Conservation (phyloP, 2,888 invertebrate genomes). For the Oligia strigilis region DNA sequence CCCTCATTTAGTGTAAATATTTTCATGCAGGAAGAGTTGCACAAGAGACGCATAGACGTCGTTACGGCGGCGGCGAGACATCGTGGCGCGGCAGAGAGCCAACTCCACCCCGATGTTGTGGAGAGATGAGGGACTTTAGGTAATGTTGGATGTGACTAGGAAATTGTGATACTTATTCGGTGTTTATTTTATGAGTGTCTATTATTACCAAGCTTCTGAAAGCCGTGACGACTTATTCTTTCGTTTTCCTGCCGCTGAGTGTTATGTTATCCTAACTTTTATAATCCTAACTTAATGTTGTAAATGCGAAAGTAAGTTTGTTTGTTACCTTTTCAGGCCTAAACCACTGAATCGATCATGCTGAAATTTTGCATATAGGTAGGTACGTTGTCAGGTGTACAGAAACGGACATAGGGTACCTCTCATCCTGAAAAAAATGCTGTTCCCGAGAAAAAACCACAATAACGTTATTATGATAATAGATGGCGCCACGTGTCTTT, state of each 20-base stretch:
- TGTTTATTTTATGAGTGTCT: not conserved
- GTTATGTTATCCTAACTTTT: not conserved
- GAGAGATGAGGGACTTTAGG: not conserved
- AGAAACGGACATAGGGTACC: too few relatives aligned
- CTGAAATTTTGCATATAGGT: too few relatives aligned
- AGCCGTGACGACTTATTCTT: not conserved
- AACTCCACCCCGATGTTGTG: slow-evolving; percentile 49
- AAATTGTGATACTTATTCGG: not conserved
- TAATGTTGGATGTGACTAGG: not conserved
- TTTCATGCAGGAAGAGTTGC: slow-evolving; percentile 58
- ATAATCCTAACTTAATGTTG: too few relatives aligned
- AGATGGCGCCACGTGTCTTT: too few relatives aligned
- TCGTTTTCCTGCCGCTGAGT: not conserved
- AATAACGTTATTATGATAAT: too few relatives aligned
- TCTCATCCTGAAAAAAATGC: too few relatives aligned
- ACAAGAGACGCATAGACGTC: slow-evolving; percentile 61
- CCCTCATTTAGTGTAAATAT: slow-evolving; percentile 39
- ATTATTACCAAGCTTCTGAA: not conserved
- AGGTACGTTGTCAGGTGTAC: too few relatives aligned
- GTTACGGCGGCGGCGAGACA: slow-evolving; percentile 63
- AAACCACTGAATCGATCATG: too few relatives aligned
- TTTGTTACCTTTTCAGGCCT: too few relatives aligned
- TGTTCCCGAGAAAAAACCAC: too few relatives aligned
- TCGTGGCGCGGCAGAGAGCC: slow-evolving; percentile 64
- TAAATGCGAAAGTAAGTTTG: too few relatives aligned